phyloP scores from a whole-genome alignment of 2,888 invertebrate genomes.

The Mystacides longicornis region DNA sequence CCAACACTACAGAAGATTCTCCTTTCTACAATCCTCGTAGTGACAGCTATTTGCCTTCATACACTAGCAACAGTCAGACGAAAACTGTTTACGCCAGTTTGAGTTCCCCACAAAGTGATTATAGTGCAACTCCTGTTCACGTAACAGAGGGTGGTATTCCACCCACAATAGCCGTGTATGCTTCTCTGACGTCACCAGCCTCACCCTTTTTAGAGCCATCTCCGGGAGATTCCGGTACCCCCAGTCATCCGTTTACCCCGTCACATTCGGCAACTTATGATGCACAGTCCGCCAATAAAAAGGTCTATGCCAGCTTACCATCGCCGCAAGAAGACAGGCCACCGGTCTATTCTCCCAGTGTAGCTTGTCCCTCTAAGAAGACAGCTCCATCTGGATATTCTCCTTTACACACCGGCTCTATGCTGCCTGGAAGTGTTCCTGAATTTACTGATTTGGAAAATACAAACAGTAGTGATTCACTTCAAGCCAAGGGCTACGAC shows the following conservation, averaged over 20 bases:
- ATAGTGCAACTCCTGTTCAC: constrained; percentile 23
- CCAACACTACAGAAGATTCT: constrained; percentile 41
- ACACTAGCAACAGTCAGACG: constrained; percentile 44
- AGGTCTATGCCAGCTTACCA: constrained; percentile 24
- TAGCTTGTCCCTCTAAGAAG: constrained; percentile 20
- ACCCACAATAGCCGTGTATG: constrained; percentile 21
- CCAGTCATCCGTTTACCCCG: constrained; percentile 24
- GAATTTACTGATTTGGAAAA: constrained; percentile 17
- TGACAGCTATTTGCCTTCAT: constrained; percentile 47
- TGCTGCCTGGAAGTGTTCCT: constrained; percentile 8
- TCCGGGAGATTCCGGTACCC: constrained; percentile 24
- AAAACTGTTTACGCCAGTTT: constrained; percentile 42
- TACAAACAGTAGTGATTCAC: constrained; percentile 21
- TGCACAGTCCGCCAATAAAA: constrained; percentile 15
- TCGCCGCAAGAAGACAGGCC: constrained; percentile 24
- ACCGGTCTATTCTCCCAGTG: constrained; percentile 25
- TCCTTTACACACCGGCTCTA: constrained; percentile 24
- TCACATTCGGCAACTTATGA: constrained; percentile 25
- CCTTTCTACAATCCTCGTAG: constrained; percentile 49
- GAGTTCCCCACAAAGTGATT: constrained; percentile 40
- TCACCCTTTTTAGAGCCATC: constrained; percentile 26
- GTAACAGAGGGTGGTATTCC: constrained; percentile 16
- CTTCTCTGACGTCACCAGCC: constrained; percentile 23
- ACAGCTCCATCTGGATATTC: constrained; percentile 13
- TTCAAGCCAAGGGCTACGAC: constrained; percentile 15